A percentile compares a stretch with the other conserved stretches of the same genome.
Evolutionary conservation across 2,113 vertebrate genomes (phyloP).

Genomic region (Coregonus clupeaformis): DNA sequence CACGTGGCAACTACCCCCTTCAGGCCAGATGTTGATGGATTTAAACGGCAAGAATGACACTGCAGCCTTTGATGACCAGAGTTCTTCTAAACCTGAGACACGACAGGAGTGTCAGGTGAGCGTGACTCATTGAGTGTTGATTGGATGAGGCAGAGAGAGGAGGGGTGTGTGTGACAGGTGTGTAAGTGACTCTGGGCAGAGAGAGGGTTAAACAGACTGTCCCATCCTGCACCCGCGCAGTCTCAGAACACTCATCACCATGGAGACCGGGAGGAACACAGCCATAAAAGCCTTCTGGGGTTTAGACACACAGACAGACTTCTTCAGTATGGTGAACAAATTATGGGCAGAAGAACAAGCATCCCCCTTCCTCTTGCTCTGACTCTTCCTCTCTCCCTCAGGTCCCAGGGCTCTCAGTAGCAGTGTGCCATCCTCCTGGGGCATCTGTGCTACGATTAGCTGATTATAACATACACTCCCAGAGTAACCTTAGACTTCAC

Average conservation of each 20-base stretch:
- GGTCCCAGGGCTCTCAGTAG: background rate
- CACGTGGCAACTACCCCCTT: background rate
- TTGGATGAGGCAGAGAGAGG: background rate
- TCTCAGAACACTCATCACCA: conserved; percentile 62
- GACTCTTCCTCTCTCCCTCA: background rate
- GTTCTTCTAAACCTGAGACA: background rate
- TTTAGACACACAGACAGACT: background rate
- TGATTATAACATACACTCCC: conserved; percentile 32
- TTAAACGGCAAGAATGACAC: background rate
- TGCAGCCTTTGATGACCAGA: background rate
- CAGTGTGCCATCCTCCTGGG: background rate
- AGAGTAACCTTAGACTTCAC: conserved; percentile 30
- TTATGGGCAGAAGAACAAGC: background rate
- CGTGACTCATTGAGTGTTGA: too few species aligned
- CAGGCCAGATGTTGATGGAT: background rate
- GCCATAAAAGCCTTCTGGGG: background rate
- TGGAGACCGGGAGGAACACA: background rate
- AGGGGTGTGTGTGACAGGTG: background rate
- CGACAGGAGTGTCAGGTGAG: background rate
- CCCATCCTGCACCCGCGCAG: conserved; percentile 64
- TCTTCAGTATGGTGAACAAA: background rate
- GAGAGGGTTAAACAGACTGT: conserved; percentile 52
- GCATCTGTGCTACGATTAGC: conserved; percentile 2
- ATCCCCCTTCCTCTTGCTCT: background rate
- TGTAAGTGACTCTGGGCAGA: conserved; percentile 75